Conservation (phyloP, 2,797 vertebrate genomes). For the Microcaecilia unicolor region DNA sequence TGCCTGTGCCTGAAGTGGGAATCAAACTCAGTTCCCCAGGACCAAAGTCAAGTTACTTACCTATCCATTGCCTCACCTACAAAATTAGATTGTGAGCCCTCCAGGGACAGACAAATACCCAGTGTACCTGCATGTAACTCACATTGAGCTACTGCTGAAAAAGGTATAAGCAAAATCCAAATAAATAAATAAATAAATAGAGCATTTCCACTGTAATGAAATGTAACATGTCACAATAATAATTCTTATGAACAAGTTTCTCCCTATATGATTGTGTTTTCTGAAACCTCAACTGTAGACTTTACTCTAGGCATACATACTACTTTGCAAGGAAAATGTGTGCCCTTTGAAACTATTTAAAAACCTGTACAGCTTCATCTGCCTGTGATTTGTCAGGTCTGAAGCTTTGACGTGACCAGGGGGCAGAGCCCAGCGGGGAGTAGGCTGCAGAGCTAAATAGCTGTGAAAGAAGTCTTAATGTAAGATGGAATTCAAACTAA, state of each 20-base stretch:
- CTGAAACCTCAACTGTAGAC: constrained; percentile 39
- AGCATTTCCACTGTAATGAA: constrained; percentile 25
- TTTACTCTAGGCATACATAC: constrained; percentile 12
- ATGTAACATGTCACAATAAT: constrained; percentile 23
- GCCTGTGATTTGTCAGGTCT: constrained; percentile 73
- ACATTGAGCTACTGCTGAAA: too few species aligned
- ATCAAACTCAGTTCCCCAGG: too few species aligned
- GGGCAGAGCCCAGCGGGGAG: constrained; percentile 67
- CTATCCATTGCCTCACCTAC: too few species aligned
- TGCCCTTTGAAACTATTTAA: constrained; percentile 63
- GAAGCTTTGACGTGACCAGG: constrained; percentile 69
- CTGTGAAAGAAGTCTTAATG: constrained; percentile 76
- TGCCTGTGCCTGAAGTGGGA: too few species aligned
- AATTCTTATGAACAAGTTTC: constrained; percentile 25
- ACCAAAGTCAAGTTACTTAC: too few species aligned
- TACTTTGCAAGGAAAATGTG: constrained; percentile 22
- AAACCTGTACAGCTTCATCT: constrained; percentile 72
- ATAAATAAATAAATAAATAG: too few species aligned
- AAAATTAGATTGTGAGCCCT: too few species aligned
- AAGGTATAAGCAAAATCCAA: too few species aligned
- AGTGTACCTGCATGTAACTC: too few species aligned
- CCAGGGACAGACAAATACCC: too few species aligned
- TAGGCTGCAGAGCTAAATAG: constrained; percentile 69
- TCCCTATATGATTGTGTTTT: constrained; percentile 37
- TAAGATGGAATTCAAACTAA: constrained; percentile 73